These are phyloP conservation scores for Falco concolor DNA, from an alignment of 2,797 vertebrate genomes.

Conservation along the genomic window DNA sequence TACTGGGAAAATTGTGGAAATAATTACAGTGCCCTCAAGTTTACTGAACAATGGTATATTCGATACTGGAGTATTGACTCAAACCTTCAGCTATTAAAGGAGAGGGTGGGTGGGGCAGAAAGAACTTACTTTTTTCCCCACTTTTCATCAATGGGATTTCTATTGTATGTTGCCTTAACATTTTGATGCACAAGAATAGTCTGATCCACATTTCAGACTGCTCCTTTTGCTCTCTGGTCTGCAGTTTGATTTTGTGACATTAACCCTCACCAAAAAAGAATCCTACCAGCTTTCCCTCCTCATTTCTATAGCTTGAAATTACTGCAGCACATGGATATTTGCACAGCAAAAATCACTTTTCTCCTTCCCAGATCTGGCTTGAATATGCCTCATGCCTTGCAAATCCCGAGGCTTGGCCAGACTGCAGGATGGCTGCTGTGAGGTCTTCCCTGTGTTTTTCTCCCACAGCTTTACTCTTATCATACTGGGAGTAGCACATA, in stretches of 20 bases:
- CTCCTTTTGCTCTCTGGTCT: background rate
- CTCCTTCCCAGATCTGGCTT: background rate
- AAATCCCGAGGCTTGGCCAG: background rate
- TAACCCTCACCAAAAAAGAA: background rate
- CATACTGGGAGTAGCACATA: background rate
- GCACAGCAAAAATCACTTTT: background rate
- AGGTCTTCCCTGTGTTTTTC: background rate
- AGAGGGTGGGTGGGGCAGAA: background rate
- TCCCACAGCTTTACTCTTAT: background rate
- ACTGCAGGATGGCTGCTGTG: background rate
- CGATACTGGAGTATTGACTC: background rate
- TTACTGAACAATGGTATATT: background rate
- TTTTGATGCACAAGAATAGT: background rate
- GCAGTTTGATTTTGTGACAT: background rate
- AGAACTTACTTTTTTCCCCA: accelerated
- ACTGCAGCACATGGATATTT: background rate
- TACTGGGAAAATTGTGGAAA: background rate
- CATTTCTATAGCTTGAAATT: background rate
- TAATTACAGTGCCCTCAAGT: background rate
- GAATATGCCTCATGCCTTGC: background rate
- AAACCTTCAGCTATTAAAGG: background rate
- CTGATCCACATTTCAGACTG: background rate
- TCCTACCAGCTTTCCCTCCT: background rate
- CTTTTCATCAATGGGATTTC: background rate
- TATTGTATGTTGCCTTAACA: background rate